Evolutionary conservation across 2,113 vertebrate genomes (phyloP), one percentile per base, ranked within the genome.

Genomic region (Taurulus bubalis): DNA sequence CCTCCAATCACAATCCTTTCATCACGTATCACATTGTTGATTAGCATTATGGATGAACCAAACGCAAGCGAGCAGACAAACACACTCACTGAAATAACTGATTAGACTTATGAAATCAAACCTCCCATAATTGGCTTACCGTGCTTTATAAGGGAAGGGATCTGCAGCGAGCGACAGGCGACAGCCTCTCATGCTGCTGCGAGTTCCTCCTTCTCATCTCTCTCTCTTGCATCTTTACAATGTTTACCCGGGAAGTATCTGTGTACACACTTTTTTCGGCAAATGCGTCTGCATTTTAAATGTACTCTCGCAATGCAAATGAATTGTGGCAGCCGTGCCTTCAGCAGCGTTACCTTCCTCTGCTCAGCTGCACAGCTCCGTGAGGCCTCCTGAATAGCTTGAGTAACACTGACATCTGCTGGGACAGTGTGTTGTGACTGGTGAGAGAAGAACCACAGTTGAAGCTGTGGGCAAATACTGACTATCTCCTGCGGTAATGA

Each of bases 361-460:
- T 49, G 18, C 45, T 83, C 55, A 71, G 80, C 60, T 69, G 60
- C 12, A 64, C 40, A 66, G 49, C 55, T 53, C 47, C 16, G 73
- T 2, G 38, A 42, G 70, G 58, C 66, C 34, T 80, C 80, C 82
- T 74, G 74, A 86, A 91, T 90, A 86, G 85, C 85, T 91, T 91
- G 93, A 89, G 89, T 94, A 92, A 94, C 89, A 95, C 92, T 95
- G 95, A 95, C 95, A 95, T 94, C 95, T 95, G 90, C 94, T 95
- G 95, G 94, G 89, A 94, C 65, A 69, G 67, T 56, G 40, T 68
- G 28, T 74, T 70, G 34, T 72, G 71, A 53, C 79, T 75, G 63
- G 60, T 47, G 40, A 80, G 62, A 77, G 53, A 26, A 28, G 62
- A 49, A 8, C 64, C 56, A 16, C 15, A 22, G 6, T 8, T 58